These are phyloP conservation scores for Chinchilla lanigera DNA, from an alignment of 2,113 vertebrate species.

Conservation along the genomic window DNA sequence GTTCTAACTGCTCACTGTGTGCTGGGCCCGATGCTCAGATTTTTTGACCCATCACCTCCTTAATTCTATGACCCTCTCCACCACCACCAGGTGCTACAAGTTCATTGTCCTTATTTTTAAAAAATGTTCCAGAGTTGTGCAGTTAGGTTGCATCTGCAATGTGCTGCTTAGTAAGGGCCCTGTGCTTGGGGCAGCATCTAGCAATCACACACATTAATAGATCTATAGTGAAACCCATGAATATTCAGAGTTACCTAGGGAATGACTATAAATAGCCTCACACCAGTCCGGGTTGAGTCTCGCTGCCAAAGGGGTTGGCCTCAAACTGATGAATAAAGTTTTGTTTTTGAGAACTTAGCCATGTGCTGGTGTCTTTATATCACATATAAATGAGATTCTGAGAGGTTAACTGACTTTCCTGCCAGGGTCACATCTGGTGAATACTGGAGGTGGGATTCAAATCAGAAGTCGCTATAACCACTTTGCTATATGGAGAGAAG, in stretches of 20 bases:
- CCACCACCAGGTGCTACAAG: not conserved
- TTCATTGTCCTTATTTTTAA: not conserved
- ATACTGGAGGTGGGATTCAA: not conserved
- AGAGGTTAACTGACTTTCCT: not conserved
- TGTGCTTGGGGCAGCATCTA: not conserved
- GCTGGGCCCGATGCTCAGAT: not conserved
- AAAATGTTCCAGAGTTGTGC: not conserved
- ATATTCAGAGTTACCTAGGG: conserved; percentile 14
- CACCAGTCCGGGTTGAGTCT: not conserved
- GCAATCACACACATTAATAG: not conserved
- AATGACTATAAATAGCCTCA: not conserved
- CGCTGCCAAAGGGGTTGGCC: not conserved
- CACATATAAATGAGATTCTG: not conserved
- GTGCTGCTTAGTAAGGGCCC: not conserved
- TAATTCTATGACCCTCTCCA: not conserved
- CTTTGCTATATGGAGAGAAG: not conserved
- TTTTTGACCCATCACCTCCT: not conserved
- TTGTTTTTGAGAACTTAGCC: not conserved
- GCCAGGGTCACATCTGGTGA: not conserved
- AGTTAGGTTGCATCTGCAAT: not conserved
- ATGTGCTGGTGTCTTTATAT: not conserved
- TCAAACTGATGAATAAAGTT: conserved; percentile 11
- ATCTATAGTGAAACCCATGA: conserved; percentile 2
- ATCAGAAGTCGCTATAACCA: not conserved
- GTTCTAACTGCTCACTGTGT: not conserved